Evolutionary conservation across 37 sponge, comb jelly and placozoan genomes (phyloP).

Genomic region (Spongilla lacustris): DNA sequence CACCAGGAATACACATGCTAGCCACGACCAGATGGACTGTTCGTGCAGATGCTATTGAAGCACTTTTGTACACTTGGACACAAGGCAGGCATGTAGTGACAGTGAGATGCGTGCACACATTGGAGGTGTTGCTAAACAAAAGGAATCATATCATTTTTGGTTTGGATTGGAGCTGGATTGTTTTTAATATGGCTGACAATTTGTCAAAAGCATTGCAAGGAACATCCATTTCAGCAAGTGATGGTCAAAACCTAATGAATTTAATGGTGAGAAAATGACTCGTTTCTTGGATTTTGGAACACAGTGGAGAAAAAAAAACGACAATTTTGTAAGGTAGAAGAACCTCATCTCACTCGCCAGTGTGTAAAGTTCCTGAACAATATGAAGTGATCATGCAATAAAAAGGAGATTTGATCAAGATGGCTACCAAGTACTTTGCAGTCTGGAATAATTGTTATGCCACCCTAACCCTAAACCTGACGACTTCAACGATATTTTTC

Average conservation of each 20-base stretch:
- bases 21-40: too few relatives aligned
- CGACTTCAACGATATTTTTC: neutral
- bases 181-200: conserved; percentile 14
- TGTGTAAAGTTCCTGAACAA: conserved; percentile 19
- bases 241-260: too few relatives aligned
- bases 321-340: conserved; percentile 2
- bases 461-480: neutral
- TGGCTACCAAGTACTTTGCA: conserved; percentile 32
- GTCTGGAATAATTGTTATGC: conserved; percentile 15
- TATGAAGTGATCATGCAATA: conserved; percentile 38
- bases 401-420: conserved; percentile 40
- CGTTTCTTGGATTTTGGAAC: conserved; percentile 11
- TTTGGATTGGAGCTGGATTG: conserved; percentile 31
- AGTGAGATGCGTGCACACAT: too few relatives aligned
- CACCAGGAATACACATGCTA: too few relatives aligned
- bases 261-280: neutral
- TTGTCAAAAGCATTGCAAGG: conserved; percentile 2
- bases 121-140: too few relatives aligned
- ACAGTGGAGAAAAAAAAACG: neutral
- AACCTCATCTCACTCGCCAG: conserved; percentile 29
- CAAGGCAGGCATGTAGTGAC: too few relatives aligned
- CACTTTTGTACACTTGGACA: too few relatives aligned
- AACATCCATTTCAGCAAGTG: too few relatives aligned
- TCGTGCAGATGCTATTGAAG: too few relatives aligned
- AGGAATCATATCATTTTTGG: too few relatives aligned